These are phyloP conservation scores for Bovichtus diacanthus DNA, from an alignment of 2,797 vertebrate genomes.

Conservation along the genomic window DNA sequence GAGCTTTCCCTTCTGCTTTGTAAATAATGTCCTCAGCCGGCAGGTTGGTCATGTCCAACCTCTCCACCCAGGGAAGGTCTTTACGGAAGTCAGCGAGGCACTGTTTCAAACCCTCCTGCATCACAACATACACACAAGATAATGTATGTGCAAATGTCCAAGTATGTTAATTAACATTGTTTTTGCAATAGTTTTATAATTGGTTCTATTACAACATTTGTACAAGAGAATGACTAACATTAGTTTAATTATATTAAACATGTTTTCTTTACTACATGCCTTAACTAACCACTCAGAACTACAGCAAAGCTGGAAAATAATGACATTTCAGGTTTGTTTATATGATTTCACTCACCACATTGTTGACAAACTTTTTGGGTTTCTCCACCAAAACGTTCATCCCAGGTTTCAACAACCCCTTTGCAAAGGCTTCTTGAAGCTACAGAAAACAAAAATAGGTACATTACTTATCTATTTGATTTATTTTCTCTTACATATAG, in stretches of 20 bases:
- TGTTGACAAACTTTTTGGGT: slow-evolving; percentile 84
- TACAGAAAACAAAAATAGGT: slow-evolving; percentile 48
- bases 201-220: not conserved
- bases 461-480: no score
- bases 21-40: slow-evolving; percentile 76
- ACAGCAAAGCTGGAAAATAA: not conserved
- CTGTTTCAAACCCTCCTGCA: slow-evolving; percentile 90
- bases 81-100: slow-evolving; percentile 89
- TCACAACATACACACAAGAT: not conserved
- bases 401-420: slow-evolving; percentile 91
- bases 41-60: slow-evolving; percentile 89
- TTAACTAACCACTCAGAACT: not conserved
- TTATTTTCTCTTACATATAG: no score
- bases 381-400: slow-evolving; percentile 89
- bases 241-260: not conserved
- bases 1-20: slow-evolving; percentile 64
- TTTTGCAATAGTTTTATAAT: no score
- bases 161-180: not conserved
- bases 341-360: slow-evolving; percentile 86
- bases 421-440: slow-evolving; percentile 93
- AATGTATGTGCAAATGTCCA: not conserved
- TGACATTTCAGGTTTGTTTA: fast-evolving
- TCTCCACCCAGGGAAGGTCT: slow-evolving; percentile 92
- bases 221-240: not conserved
- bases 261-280: not conserved